Base-by-base conservation (phyloP, 2,113 vertebrate genomes). In the Cyanistes caeruleus region DNA sequence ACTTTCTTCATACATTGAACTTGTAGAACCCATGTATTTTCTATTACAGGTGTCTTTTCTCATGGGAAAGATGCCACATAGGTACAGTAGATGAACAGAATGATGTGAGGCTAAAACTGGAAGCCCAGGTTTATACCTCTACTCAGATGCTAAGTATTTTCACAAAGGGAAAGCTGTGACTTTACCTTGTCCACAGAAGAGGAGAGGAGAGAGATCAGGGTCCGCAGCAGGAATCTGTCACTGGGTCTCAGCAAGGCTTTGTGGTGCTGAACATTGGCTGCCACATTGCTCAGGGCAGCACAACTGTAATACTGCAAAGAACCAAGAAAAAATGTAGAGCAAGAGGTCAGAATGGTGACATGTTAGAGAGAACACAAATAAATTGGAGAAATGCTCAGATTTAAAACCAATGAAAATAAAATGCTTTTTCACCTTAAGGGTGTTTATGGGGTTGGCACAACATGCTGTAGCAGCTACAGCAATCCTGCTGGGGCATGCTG, bases 111-210 rank as follows among this genome's bases (percentile, higher is more conserved):
- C 33, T 79, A 30, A 81, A 89, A 87, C 37, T 68, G 44, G 65
- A 82, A 76, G 35, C 17, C 33, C 43, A 44, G 15, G 22, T 56
- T 63, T 37, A 16, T 11, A 89, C 24, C 30, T 72, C 44, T 89
- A 28, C 22, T 56, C 5, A 1, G 16, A 48, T 39, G 35, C 30
- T 63, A 84, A 70, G 27, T 27, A 13, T 87, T 84, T 52, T n/a
- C 13, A 84, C 33, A 87, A 44, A 82, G 52, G 65, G 28, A 85
- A 89, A 75, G 44, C 25, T 60, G 35, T 7, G 65, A 56, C 78
- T 81, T 97, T 96, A 99, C 98, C 98, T 98, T 98, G 59, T 97
- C 94, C 73, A 98, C 97, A 51, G 98, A 94, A 16, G 98, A 99
- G 9, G 97, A 98, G 11, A 98, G 96, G 64, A 99, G 98, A 37